Evolutionary conservation across 2,888 invertebrate species (phyloP), one percentile per base, ranked within the genome.

Genomic region (Microctonus brassicae): DNA sequence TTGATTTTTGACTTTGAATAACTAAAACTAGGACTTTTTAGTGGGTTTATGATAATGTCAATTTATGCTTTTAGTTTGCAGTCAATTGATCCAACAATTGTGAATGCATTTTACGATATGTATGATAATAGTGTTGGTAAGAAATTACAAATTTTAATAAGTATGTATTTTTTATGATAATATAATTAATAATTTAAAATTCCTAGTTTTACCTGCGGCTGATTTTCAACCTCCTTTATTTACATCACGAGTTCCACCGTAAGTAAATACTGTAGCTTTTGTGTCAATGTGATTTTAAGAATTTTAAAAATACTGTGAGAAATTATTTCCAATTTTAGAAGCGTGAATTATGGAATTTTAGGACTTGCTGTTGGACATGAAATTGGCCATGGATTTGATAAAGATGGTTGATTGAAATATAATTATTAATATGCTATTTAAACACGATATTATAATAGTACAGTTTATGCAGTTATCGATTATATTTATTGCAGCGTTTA

Each of bases 201-300:
- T 22, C 3, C 39, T 39, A 73, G 74, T 61, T 22, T 29, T 68
- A n/a, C 58, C 60, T 7, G 58, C 60, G 9, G 60, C 60, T 13
- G 52, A 68, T 68, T 68, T 60, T 3, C 60, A 60, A 58, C 33
- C 60, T 22, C 66, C 66, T 33, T 29, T 65, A 7, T 53, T 65
- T 9, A 55, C 55, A n/a, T 22, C 11, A 22, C 22, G 24, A 11
- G n/a, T 65, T 13, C 36, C 36, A 10, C 39, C 29, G 39, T 39
- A 42, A 9, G 22, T 62, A 11, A 13, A 42, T 13, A 17, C 22
- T 63, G 34, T 3, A 2, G 0, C 47, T 5, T 0, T 17, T 26
- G 11, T 20, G 86, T 86, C 83, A 20, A 83, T 87, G 87, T 87
- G 33, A 84, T 86, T 3, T 87, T 85, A 42, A 17, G 60, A 6